These are phyloP conservation scores for Lasaia peninsularis DNA, from an alignment of 1,140 invertebrate genomes.

Conservation along the genomic window DNA sequence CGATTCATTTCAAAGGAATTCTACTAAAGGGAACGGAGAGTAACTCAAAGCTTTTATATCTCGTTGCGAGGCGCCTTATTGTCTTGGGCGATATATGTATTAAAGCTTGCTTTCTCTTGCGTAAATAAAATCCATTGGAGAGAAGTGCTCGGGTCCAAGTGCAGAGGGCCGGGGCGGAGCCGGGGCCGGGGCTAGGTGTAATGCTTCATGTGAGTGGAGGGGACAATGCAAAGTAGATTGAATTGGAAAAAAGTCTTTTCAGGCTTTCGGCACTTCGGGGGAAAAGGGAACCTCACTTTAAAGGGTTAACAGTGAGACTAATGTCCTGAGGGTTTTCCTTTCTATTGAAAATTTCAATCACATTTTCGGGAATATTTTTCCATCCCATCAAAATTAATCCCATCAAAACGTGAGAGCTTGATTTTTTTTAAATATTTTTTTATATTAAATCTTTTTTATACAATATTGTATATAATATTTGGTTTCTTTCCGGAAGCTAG, in stretches of 20 bases:
- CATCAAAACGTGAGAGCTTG: background rate
- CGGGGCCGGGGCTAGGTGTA: conserved; percentile 56
- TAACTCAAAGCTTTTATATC: conserved; percentile 77
- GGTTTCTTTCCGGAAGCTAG: no score
- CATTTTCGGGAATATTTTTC: conserved; percentile 11
- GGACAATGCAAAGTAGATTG: conserved; percentile 76
- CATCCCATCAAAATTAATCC: conserved; percentile 8
- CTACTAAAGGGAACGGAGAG: conserved; percentile 69
- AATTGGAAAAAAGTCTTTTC: conserved; percentile 72
- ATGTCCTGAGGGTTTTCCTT: conserved; percentile 32
- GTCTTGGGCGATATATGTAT: conserved; percentile 72
- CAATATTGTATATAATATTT: background rate
- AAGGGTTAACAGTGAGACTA: conserved; percentile 61
- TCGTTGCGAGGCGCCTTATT: conserved; percentile 67
- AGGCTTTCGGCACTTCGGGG: conserved; percentile 56
- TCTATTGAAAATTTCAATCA: background rate
- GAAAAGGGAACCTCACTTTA: conserved; percentile 46
- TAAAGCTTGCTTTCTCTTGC: conserved; percentile 73
- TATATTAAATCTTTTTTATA: background rate
- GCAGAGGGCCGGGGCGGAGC: conserved; percentile 56
- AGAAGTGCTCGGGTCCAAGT: conserved; percentile 59
- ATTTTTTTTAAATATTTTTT: background rate
- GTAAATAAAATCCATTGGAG: conserved; percentile 74
- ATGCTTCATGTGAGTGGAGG: conserved; percentile 69
- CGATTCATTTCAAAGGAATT: conserved; percentile 76